A percentile compares a stretch with the other conserved stretches of the same genome.
Conservation (phyloP, 2,888 invertebrate genomes). For the Hemithea aestivaria region DNA sequence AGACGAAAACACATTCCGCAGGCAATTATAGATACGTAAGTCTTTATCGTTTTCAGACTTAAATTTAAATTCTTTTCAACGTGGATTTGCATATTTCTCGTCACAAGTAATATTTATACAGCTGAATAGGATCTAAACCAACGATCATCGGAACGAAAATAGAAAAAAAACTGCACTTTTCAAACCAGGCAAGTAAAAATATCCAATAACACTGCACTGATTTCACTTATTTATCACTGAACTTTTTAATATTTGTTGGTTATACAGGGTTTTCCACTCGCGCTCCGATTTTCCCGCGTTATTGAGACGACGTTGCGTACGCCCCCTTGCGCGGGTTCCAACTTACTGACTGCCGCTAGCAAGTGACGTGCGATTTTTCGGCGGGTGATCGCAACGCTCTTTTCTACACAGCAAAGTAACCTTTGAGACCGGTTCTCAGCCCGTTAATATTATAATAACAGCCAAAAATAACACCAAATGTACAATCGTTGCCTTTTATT, state of each 20-base stretch:
- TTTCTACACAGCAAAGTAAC: constrained; percentile 43
- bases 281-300: constrained; percentile 54
- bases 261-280: constrained; percentile 27
- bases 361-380: constrained; percentile 21
- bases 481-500: constrained; percentile 17
- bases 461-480: constrained; percentile 44
- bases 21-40: constrained; percentile 30
- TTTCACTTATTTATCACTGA: constrained; percentile 18
- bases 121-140: constrained; percentile 33
- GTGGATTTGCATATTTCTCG: constrained; percentile 39
- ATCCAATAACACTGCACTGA: constrained; percentile 24
- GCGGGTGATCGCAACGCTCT: constrained; percentile 22
- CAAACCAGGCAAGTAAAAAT: constrained; percentile 14
- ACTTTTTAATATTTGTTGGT: constrained; percentile 17
- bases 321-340: constrained; percentile 33
- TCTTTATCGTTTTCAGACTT: constrained; percentile 37
- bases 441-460: constrained; percentile 41
- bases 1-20: constrained; percentile 27
- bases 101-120: constrained; percentile 24
- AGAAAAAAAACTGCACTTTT: constrained; percentile 14
- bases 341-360: constrained; percentile 43
- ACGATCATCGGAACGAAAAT: constrained; percentile 42
- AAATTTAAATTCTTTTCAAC: constrained; percentile 48
- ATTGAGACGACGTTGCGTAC: constrained; percentile 42
- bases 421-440: constrained; percentile 50